These are phyloP conservation scores for Trichacis sp. DNA, from an alignment of 2,888 invertebrate genomes.

Conservation along the genomic window DNA sequence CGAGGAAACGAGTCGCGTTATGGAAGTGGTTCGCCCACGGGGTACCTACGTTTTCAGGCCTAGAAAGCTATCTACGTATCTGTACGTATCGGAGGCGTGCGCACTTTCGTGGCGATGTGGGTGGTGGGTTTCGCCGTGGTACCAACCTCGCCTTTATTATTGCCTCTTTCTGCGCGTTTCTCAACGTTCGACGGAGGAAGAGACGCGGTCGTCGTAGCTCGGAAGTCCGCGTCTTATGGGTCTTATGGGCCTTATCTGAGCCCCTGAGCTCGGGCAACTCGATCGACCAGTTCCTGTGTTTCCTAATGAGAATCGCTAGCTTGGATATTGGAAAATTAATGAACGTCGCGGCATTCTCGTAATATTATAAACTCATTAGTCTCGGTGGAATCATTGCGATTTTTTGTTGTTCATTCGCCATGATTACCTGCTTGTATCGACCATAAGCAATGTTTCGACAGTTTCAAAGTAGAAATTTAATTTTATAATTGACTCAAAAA, in stretches of 20 bases:
- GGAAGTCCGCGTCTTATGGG: conserved; percentile 23
- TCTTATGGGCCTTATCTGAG: no score
- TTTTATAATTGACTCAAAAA: no score
- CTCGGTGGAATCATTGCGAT: no score
- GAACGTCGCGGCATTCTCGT: conserved; percentile 22
- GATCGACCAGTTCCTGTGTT: conserved; percentile 38
- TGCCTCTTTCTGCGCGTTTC: conserved; percentile 34
- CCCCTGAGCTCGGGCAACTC: not conserved
- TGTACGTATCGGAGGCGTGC: conserved; percentile 52
- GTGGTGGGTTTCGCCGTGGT: conserved; percentile 48
- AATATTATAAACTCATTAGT: conserved; percentile 30
- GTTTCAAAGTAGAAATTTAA: no score
- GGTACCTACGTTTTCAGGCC: conserved; percentile 44
- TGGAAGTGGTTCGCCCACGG: conserved; percentile 66
- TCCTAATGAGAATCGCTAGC: conserved; percentile 49
- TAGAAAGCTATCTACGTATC: conserved; percentile 58
- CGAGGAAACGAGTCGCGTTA: no score
- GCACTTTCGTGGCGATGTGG: conserved; percentile 54
- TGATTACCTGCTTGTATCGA: no score
- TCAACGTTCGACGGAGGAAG: not conserved
- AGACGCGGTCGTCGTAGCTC: conserved; percentile 20
- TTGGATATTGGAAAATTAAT: conserved; percentile 46
- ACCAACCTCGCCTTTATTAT: conserved; percentile 24
- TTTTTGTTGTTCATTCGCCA: no score
- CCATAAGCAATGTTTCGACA: no score